A percentile compares a stretch with the other conserved stretches of the same genome.
Evolutionary conservation across 35 echinoderm and acorn worm species (phyloP).

Genomic region (Anneissia japonica): DNA sequence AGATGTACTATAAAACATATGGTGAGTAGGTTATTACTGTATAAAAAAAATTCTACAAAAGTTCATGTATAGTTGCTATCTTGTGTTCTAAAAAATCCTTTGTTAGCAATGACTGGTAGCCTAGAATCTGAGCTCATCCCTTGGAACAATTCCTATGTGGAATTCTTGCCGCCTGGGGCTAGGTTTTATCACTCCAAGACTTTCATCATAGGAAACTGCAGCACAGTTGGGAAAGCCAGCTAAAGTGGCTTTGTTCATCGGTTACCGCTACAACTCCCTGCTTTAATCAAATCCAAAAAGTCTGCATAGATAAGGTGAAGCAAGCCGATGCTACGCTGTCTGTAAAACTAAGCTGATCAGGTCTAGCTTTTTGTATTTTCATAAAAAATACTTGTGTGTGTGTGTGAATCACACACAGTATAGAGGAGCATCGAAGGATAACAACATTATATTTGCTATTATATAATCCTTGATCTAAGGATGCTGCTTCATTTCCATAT

Average conservation of each 20-base stretch:
- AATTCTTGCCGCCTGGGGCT: neutral
- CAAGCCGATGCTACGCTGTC: too few species aligned
- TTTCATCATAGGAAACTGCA: neutral
- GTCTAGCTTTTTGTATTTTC: too few species aligned
- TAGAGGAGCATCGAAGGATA: too few species aligned
- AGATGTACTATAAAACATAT: too few species aligned
- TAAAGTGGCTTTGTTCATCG: neutral
- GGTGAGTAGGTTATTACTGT: too few species aligned
- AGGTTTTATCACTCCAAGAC: slow-evolving; percentile 1
- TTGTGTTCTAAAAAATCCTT: neutral
- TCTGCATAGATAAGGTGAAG: neutral
- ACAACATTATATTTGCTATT: too few species aligned
- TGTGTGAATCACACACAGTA: too few species aligned
- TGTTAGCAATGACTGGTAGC: neutral
- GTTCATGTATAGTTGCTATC: neutral
- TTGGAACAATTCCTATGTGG: neutral
- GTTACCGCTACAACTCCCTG: neutral
- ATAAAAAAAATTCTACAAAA: too few species aligned
- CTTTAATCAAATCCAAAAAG: neutral
- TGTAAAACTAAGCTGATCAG: too few species aligned
- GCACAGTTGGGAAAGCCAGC: neutral
- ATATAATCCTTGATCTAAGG: too few species aligned
- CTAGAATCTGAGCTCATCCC: neutral
- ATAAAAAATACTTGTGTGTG: too few species aligned
- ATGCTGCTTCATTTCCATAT: neutral